phyloP scores from a whole-genome alignment of 2,797 vertebrate genomes.

The Sebastolobus altivelis region DNA sequence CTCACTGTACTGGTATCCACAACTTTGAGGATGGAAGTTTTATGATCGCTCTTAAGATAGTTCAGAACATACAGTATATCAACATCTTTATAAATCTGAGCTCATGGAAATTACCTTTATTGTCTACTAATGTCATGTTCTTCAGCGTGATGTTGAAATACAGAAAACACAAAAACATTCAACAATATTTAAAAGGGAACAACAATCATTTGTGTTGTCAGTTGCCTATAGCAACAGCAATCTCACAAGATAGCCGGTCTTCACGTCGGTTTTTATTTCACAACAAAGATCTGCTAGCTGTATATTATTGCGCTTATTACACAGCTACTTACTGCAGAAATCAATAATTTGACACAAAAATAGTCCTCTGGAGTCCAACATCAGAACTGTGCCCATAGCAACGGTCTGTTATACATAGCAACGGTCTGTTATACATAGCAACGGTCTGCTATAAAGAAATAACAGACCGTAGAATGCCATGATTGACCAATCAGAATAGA shows the following conservation, averaged over 20 bases:
- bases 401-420: no score
- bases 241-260: background rate
- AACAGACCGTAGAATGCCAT: no score
- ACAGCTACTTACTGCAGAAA: no score
- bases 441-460: no score
- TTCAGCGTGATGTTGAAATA: background rate
- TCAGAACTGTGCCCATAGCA: no score
- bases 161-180: background rate
- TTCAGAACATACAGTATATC: background rate
- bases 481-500: no score
- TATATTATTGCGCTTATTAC: no score
- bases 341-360: no score
- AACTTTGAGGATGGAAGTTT: background rate
- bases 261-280: no score
- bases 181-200: no score
- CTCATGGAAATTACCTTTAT: background rate
- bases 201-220: background rate
- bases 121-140: background rate
- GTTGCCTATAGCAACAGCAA: background rate
- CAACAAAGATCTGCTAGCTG: no score
- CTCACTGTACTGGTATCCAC: background rate
- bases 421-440: no score
- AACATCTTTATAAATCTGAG: background rate
- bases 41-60: background rate
- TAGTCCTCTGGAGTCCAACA: rapidly evolving